Evolutionary conservation across 23 tunicate genomes (phyloP).

Genomic region (Halocynthia aurantium): DNA sequence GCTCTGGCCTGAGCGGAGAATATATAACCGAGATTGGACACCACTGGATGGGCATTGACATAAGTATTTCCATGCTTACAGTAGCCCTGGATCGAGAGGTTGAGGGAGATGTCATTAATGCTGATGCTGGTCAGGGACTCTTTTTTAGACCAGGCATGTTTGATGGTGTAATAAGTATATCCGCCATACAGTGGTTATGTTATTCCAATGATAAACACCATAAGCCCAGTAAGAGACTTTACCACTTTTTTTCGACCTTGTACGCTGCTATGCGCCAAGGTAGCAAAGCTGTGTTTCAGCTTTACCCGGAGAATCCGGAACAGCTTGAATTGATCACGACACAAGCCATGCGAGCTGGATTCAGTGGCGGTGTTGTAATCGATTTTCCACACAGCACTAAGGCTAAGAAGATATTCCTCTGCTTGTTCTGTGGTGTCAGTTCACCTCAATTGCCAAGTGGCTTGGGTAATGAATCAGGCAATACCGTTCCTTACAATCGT

Average conservation of each 20-base stretch:
- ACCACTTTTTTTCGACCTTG: constrained; percentile 72
- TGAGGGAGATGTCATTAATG: constrained; percentile 63
- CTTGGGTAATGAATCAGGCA: constrained; percentile 24
- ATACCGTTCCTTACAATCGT: constrained; percentile 12
- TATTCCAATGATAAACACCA: constrained; percentile 85
- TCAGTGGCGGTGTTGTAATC: constrained; percentile 95
- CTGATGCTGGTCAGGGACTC: constrained; percentile 92
- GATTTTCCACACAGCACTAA: constrained; percentile 96
- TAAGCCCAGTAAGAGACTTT: constrained; percentile 73
- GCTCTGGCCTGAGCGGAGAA: constrained; percentile 98
- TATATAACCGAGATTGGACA: constrained; percentile 87
- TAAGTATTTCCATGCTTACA: constrained; percentile 84
- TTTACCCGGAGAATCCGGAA: constrained; percentile 95
- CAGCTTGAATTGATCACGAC: constrained; percentile 89
- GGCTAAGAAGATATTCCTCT: constrained; percentile 95
- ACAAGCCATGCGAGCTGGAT: constrained; percentile 92
- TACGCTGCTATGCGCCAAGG: constrained; percentile 91
- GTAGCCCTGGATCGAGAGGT: constrained; percentile 82
- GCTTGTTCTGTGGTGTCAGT: constrained; percentile 82
- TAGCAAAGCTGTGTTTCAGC: constrained; percentile 88
- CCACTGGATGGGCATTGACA: constrained; percentile 89
- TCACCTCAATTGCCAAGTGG: constrained; percentile 58
- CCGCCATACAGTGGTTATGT: constrained; percentile 97
- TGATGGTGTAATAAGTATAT: constrained; percentile 92
- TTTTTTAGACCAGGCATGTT: constrained; percentile 85